These are phyloP conservation scores for Andricus curvator DNA, from an alignment of 2,888 invertebrate genomes.

Conservation along the genomic window DNA sequence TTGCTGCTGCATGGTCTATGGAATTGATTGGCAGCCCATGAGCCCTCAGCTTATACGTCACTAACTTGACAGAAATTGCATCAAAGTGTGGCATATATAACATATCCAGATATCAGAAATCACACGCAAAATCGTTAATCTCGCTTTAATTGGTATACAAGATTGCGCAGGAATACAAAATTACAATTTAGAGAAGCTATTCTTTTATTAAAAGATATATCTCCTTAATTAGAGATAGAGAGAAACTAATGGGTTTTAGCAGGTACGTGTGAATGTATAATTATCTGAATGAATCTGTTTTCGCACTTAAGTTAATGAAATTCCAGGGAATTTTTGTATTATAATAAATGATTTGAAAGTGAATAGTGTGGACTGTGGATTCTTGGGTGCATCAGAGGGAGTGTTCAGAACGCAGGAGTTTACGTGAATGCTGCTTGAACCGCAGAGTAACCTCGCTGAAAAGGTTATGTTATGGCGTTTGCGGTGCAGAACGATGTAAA, in stretches of 20 bases:
- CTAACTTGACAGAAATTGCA: neutral
- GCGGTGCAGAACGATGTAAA: conserved; percentile 6
- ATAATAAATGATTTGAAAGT: conserved; percentile 31
- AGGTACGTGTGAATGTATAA: neutral
- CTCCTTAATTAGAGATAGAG: neutral
- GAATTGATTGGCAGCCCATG: conserved; percentile 3
- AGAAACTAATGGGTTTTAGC: conserved; percentile 19
- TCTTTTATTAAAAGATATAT: neutral
- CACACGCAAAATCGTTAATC: neutral
- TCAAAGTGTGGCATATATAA: neutral
- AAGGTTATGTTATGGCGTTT: conserved; percentile 31
- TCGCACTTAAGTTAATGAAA: conserved; percentile 21
- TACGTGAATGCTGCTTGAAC: conserved; percentile 8
- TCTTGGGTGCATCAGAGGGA: conserved; percentile 20
- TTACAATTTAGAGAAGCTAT: neutral
- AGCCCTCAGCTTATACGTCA: neutral
- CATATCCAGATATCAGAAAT: neutral
- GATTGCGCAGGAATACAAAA: neutral
- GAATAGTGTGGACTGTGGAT: conserved; percentile 6
- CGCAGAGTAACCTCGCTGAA: conserved; percentile 4
- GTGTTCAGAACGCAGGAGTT: conserved; percentile 32
- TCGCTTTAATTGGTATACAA: neutral
- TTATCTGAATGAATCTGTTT: neutral
- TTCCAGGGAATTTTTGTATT: conserved; percentile 20
- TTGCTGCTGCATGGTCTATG: neutral